Conservation (phyloP, 2,113 vertebrate genomes). For the Chelonoidis abingdonii region DNA sequence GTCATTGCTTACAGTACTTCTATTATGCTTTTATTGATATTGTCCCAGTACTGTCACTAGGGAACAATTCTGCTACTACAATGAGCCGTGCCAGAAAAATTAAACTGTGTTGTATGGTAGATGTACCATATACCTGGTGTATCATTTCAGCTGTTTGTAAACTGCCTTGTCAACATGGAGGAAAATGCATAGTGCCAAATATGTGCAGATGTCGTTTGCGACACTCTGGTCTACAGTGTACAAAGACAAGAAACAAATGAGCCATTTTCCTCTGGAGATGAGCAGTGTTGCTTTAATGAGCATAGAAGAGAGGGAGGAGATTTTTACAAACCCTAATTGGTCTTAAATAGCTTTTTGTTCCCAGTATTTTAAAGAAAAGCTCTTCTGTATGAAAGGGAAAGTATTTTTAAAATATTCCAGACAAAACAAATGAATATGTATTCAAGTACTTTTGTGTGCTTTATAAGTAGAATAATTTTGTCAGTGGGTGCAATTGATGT, state of each 20-base stretch:
- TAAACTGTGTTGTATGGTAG: constrained; percentile 14
- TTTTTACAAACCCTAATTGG: neutral
- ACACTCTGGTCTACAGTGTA: constrained; percentile 81
- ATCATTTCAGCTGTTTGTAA: constrained; percentile 82
- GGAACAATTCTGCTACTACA: constrained; percentile 39
- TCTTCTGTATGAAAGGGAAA: neutral
- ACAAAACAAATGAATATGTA: neutral
- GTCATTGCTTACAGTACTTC: constrained; percentile 28
- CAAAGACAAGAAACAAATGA: constrained; percentile 81
- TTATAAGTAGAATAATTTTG: neutral
- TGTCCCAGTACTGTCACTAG: neutral
- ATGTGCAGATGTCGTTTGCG: constrained; percentile 83
- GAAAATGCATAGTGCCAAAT: constrained; percentile 87
- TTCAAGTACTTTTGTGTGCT: neutral
- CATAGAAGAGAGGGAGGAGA: neutral
- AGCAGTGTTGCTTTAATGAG: neutral
- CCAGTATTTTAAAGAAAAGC: neutral
- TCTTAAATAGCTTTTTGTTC: constrained; percentile 21
- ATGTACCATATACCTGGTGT: constrained; percentile 14
- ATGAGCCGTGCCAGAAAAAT: constrained; percentile 38
- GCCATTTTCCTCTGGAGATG: neutral
- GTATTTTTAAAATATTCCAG: neutral
- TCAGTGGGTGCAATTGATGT: constrained; percentile 17
- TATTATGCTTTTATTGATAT: constrained; percentile 63
- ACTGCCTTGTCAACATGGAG: constrained; percentile 84